Conservation (phyloP, 2,888 invertebrate species). For the Andrena dorsata region DNA sequence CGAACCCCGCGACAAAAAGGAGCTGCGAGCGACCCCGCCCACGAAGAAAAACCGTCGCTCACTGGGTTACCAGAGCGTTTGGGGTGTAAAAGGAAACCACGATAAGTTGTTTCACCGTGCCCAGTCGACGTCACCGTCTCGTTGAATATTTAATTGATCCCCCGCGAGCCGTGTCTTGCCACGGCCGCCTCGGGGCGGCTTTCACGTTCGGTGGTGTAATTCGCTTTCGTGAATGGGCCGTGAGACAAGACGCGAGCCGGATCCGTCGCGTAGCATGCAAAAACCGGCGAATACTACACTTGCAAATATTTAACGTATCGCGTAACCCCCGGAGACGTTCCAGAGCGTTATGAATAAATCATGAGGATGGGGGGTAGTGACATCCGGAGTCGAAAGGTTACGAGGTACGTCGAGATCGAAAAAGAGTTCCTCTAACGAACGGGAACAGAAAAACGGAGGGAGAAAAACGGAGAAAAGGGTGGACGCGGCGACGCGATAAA, state of each 20-base stretch:
- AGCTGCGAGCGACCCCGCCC: background rate
- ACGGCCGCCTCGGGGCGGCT: constrained; percentile 21
- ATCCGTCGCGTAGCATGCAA: constrained; percentile 9
- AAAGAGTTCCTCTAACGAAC: constrained; percentile 24
- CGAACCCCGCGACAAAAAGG: constrained; percentile 19
- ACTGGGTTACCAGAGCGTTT: constrained; percentile 25
- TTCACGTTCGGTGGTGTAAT: constrained; percentile 39
- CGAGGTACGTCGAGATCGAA: background rate
- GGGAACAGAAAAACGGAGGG: background rate
- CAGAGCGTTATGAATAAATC: constrained; percentile 49
- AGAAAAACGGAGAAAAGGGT: background rate
- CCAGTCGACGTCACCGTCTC: background rate
- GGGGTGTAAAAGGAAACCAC: constrained; percentile 6
- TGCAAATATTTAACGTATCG: constrained; percentile 61
- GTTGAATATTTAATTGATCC: constrained; percentile 61
- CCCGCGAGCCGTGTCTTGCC: constrained; percentile 9
- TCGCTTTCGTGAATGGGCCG: constrained; percentile 32
- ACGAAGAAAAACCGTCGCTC: constrained; percentile 5
- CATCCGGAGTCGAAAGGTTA: constrained; percentile 39
- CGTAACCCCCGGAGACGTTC: constrained; percentile 39
- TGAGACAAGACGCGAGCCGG: constrained; percentile 40
- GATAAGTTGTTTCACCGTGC: constrained; percentile 12
- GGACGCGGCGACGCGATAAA: background rate
- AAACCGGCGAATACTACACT: constrained; percentile 56
- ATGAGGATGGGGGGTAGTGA: constrained; percentile 9